A percentile compares a stretch with the other conserved stretches of the same genome.
These are phyloP conservation scores for Drosophila anomalipes DNA, from an alignment of 2,888 invertebrate species.

Conservation along the genomic window DNA sequence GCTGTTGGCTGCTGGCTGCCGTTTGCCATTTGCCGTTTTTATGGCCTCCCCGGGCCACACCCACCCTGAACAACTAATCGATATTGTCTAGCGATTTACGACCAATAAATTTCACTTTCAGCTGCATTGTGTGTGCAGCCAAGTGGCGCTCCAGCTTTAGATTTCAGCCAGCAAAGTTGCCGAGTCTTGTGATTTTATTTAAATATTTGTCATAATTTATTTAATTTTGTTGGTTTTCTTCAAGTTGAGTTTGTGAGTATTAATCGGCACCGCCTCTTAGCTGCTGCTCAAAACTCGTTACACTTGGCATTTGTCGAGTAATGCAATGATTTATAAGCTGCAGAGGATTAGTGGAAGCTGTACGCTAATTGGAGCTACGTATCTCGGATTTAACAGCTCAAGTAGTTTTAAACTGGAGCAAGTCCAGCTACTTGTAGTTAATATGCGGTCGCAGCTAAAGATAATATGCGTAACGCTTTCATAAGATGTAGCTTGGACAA, in stretches of 20 bases:
- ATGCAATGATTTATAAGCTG: constrained; percentile 38
- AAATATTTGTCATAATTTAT: constrained; percentile 74
- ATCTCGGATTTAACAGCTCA: constrained; percentile 21
- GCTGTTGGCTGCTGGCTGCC: constrained; percentile 45
- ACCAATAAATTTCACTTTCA: constrained; percentile 77
- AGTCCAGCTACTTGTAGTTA: constrained; percentile 18
- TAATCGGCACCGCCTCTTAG: constrained; percentile 18
- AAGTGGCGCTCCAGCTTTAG: constrained; percentile 52
- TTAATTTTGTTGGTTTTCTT: constrained; percentile 67
- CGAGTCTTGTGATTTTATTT: constrained; percentile 46
- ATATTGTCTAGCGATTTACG: constrained; percentile 76
- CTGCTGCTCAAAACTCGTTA: constrained; percentile 44
- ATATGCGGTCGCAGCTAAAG: constrained; percentile 20
- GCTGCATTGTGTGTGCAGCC: constrained; percentile 57
- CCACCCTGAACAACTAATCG: constrained; percentile 74
- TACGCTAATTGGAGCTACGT: constrained; percentile 28
- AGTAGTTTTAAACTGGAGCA: constrained; percentile 35
- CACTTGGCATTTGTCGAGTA: constrained; percentile 38
- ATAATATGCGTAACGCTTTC: constrained; percentile 12
- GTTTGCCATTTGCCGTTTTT: constrained; percentile 62
- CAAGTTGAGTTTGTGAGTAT: constrained; percentile 40
- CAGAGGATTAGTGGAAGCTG: constrained; percentile 37
- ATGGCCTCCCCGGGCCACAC: constrained; percentile 69
- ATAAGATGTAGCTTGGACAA: not conserved
- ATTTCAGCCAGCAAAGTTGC: constrained; percentile 15